These are phyloP conservation scores for Poicephalus gulielmi DNA, from an alignment of 2,113 vertebrate genomes.

Conservation along the genomic window DNA sequence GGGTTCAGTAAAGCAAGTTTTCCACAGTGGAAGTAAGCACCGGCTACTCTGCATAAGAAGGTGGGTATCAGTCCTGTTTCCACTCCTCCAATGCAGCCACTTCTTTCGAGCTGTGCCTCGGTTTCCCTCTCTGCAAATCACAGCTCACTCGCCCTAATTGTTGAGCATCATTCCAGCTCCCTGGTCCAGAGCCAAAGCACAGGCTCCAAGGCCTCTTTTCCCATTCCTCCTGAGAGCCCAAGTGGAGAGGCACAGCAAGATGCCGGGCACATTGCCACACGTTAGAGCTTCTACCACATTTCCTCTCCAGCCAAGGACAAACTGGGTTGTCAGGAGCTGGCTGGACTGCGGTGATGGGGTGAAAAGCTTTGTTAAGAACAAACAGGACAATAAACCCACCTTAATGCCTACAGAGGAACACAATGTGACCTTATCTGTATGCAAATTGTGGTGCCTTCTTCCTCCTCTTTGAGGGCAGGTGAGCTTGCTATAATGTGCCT, in stretches of 20 bases:
- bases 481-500: not conserved
- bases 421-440: slow-evolving; percentile 3
- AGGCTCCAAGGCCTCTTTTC: not conserved
- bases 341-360: not conserved
- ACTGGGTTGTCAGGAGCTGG: not conserved
- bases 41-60: not conserved
- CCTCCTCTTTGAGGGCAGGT: not conserved
- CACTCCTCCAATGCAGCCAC: not conserved
- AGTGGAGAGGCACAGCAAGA: not conserved
- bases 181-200: not conserved
- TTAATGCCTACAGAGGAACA: not conserved
- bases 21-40: not conserved
- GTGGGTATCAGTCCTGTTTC: not conserved
- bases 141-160: not conserved
- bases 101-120: not conserved
- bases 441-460: not conserved
- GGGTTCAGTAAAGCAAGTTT: not conserved
- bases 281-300: not conserved
- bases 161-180: not conserved
- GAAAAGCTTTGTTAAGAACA: not conserved
- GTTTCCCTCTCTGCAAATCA: not conserved
- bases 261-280: not conserved
- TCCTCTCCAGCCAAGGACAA: not conserved
- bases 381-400: not conserved
- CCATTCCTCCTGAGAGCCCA: not conserved